These are phyloP conservation scores for Proctacanthus coquilletti DNA, from an alignment of 1,140 invertebrate genomes.

Conservation along the genomic window DNA sequence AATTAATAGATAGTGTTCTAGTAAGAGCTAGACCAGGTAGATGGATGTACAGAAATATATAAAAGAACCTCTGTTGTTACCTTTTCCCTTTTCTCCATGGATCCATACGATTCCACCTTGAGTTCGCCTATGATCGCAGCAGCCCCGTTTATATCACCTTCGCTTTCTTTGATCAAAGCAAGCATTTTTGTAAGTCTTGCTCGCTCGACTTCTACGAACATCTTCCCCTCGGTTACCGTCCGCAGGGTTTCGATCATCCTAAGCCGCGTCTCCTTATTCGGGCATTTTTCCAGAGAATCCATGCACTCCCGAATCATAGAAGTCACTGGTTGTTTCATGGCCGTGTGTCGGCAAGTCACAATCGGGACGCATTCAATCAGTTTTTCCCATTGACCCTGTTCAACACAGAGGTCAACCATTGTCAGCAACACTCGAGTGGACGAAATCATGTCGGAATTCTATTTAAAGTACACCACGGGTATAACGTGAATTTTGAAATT, in stretches of 20 bases:
- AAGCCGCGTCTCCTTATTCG: constrained; percentile 69
- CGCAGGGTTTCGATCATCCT: constrained; percentile 88
- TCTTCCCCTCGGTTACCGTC: constrained; percentile 91
- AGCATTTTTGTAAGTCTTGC: constrained; percentile 82
- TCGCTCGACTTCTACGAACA: constrained; percentile 95
- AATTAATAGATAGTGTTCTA: too few species aligned
- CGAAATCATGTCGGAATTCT: constrained; percentile 78
- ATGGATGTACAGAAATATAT: too few species aligned
- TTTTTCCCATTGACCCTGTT: constrained; percentile 74
- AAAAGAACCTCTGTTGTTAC: too few species aligned
- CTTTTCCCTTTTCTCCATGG: constrained; percentile 93
- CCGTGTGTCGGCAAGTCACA: constrained; percentile 73
- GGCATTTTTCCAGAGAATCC: constrained; percentile 78
- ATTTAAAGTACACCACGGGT: neutral
- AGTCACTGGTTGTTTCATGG: constrained; percentile 88
- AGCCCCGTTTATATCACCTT: constrained; percentile 74
- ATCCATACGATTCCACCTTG: constrained; percentile 95
- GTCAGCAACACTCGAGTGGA: constrained; percentile 76
- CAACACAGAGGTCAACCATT: constrained; percentile 81
- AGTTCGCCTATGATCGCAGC: constrained; percentile 84
- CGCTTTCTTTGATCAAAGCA: constrained; percentile 78
- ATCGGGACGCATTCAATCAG: constrained; percentile 84
- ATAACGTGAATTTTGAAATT: neutral
- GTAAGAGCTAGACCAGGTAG: too few species aligned
- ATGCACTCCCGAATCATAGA: constrained; percentile 96